Evolutionary conservation across 2,113 vertebrate species (phyloP).

Genomic region (Seriola aureovittata): DNA sequence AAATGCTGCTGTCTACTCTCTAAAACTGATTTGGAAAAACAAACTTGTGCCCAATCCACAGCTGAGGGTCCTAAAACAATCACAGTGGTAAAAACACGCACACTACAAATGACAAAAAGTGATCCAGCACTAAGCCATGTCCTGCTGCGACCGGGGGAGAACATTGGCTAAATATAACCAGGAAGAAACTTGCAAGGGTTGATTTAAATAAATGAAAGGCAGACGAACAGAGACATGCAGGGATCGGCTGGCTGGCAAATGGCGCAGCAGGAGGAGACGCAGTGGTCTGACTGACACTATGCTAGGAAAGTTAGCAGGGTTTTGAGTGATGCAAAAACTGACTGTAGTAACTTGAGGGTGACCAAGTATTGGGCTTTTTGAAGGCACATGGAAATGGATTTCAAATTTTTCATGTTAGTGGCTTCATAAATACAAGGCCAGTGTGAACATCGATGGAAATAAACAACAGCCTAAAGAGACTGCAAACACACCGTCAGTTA

Average conservation of each 20-base stretch:
- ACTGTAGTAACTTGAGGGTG: not conserved
- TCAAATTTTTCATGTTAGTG: not conserved
- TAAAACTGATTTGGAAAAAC: not conserved
- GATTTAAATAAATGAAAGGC: constrained; percentile 29
- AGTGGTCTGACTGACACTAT: not conserved
- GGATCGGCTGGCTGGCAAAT: constrained; percentile 11
- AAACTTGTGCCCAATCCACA: not conserved
- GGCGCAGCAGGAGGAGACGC: constrained; percentile 3
- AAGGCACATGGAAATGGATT: not conserved
- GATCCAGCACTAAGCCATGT: not conserved
- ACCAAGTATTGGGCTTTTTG: not conserved
- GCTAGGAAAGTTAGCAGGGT: not conserved
- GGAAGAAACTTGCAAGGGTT: constrained; percentile 11
- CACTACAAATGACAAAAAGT: not conserved
- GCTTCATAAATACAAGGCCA: not conserved
- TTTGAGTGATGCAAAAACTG: not conserved
- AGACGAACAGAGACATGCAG: constrained; percentile 4
- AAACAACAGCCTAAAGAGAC: no score
- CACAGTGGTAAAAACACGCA: not conserved
- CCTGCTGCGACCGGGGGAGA: not conserved
- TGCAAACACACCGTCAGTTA: no score
- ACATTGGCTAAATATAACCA: constrained; percentile 7
- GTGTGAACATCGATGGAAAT: not conserved
- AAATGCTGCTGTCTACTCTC: constrained; percentile 5
- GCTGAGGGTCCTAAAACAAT: not conserved